Base-by-base conservation (phyloP, 2,888 invertebrate genomes). In the Colostygia pectinataria region DNA sequence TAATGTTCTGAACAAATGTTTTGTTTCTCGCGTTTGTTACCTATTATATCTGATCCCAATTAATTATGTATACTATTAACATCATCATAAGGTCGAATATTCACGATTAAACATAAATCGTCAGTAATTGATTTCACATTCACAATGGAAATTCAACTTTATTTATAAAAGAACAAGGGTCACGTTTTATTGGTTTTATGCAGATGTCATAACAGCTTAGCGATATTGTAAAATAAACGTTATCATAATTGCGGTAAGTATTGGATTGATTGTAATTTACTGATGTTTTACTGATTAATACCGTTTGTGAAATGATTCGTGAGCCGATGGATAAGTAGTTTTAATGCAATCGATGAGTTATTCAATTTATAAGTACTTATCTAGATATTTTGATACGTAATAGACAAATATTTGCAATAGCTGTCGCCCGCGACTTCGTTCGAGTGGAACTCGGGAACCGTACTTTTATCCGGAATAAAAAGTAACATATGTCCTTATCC, bases 231-330 rank as follows among this genome's bases (percentile, higher is more conserved):
- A 45, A 39, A 9, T 32, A 27, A 20, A 13, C 38, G 45, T 23
- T 45, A 45, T 23, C 15, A 6, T 15, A 24, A 24, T 10, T 27
- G 3, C 4, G 0, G 15, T 40, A 34, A 20, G 39, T 28, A 7
- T 33, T n/a, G 20, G 24, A 28, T 40, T 4, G 47, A 2, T 18
- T 41, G 33, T 23, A 10, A n/a, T 25, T 31, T n/a, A 5, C 2
- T 37, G 20, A 13, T 24, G 10, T 36, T 13, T 10, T 33, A 20
- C 5, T 27, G 42, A 34, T 39, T 23, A 33, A 10, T 24, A 49
- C 47, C 46, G 57, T 41, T 40, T 40, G 47, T 50, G 55, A 41
- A 49, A 52, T 15, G 40, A 49, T 36, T 57, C 57, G 55, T 55
- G 57, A 53, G 39, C 31, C 39, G 33, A 46, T 50, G 46, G 48